Evolutionary conservation across 1,140 invertebrate genomes (phyloP).

Genomic region (Aphaenogaster rudis): DNA sequence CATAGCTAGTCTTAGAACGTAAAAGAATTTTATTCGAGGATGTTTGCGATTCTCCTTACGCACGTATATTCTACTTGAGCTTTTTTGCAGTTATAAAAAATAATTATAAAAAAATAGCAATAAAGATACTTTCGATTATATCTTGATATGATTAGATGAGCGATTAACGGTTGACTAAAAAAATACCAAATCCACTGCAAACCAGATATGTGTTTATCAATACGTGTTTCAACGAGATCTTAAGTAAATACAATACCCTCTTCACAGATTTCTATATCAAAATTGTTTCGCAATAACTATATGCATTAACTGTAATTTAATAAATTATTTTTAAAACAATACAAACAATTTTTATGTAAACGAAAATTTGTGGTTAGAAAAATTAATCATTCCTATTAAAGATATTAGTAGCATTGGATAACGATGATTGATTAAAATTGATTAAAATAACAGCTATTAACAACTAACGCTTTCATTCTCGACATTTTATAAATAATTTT

Average conservation of each 20-base stretch:
- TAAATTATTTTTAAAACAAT: background rate
- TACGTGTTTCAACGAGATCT: constrained; percentile 24
- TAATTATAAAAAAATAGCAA: constrained; percentile 19
- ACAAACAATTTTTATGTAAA: background rate
- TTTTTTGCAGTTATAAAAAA: constrained; percentile 23
- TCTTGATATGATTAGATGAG: constrained; percentile 67
- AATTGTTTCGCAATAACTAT: background rate
- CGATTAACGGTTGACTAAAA: constrained; percentile 42
- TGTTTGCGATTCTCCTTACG: constrained; percentile 31
- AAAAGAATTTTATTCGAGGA: constrained; percentile 51
- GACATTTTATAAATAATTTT: background rate
- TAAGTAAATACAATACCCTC: constrained; percentile 54
- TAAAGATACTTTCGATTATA: constrained; percentile 51
- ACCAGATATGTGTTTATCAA: constrained; percentile 29
- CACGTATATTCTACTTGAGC: background rate
- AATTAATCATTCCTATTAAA: background rate
- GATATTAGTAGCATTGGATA: background rate
- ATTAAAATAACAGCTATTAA: background rate
- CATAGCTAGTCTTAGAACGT: constrained; percentile 2
- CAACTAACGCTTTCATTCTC: background rate
- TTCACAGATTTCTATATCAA: constrained; percentile 5
- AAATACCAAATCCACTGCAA: constrained; percentile 1
- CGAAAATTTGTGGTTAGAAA: background rate
- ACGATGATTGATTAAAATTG: background rate
- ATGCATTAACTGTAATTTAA: background rate